Base-by-base conservation (phyloP, 2,113 vertebrate species). In the Plecotus auritus region DNA sequence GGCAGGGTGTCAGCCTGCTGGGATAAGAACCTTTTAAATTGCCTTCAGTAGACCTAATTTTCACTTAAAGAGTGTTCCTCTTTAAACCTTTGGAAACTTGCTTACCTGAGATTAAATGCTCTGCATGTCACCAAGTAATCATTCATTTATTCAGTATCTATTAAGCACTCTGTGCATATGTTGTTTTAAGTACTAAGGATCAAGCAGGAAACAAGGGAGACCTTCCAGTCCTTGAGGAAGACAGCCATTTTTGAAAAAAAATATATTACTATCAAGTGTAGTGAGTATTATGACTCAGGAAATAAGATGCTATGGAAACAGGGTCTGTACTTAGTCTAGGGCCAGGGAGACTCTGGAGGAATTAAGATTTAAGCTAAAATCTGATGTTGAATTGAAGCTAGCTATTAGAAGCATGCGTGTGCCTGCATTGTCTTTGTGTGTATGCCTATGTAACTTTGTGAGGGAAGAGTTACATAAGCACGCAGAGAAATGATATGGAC, bases 1-100 rank as follows among this genome's bases (percentile, higher is more conserved):
- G 7, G 6, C 83, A 26, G 51, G 22, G 66, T 17, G 82, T 22
- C 1, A 89, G n/a, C 88, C 88, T 87, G 49, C 73, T 96, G 96
- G 64, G 88, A 94, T 64, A 72, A 95, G 40, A 82, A 73, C 20
- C 81, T 90, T 94, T 80, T 81, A 92, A 93, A 85, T 92, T 82
- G 61, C 13, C 88, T 92, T 69, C 32, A 82, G 22, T 93, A 56
- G 54, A 74, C 16, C 7, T 78, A 85, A 78, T 94, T 93, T 82
- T 95, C 83, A 89, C 69, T 94, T 97, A 92, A 93, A 89, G 28
- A 14, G 30, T 91, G 28, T 54, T 70, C 35, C 78, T 37, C 73
- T 88, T 95, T 88, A 37, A 84, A 93, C 45, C 51, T 93, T 85
- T 61, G 35, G 47, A 87, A 26, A 87, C 35, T n/a, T 56, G 90